Evolutionary conservation across 2,113 vertebrate species (phyloP).

Genomic region (Emydocephalus ijimae): DNA sequence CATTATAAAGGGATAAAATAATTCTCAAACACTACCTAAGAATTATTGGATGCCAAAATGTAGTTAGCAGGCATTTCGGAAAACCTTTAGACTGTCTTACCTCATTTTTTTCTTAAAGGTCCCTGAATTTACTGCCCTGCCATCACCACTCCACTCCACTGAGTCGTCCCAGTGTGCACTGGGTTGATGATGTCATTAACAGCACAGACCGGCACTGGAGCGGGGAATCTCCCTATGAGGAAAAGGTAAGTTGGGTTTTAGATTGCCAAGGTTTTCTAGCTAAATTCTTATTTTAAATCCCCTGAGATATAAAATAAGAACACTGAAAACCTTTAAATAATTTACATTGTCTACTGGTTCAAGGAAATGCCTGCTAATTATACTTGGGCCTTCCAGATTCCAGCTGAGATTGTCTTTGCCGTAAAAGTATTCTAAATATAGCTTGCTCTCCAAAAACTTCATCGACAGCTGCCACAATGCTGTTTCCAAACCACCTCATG

Average conservation of each 20-base stretch:
- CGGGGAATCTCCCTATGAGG: slow-evolving; percentile 80
- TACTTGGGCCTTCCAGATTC: slow-evolving; percentile 67
- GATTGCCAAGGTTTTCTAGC: slow-evolving; percentile 77
- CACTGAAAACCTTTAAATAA: slow-evolving; percentile 72
- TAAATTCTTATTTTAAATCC: slow-evolving; percentile 74
- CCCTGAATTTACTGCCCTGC: slow-evolving; percentile 82
- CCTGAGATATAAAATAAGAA: slow-evolving; percentile 73
- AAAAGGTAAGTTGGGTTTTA: slow-evolving; percentile 82
- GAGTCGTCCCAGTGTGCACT: slow-evolving; percentile 77
- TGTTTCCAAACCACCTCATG: slow-evolving; percentile 19
- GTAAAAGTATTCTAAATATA: neutral
- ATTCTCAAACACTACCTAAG: slow-evolving; percentile 46
- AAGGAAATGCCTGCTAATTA: slow-evolving; percentile 79
- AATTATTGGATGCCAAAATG: slow-evolving; percentile 67
- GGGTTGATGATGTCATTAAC: slow-evolving; percentile 76
- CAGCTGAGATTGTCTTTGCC: slow-evolving; percentile 26
- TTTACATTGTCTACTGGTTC: slow-evolving; percentile 67
- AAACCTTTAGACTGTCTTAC: slow-evolving; percentile 83
- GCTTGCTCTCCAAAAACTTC: slow-evolving; percentile 30
- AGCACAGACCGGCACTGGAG: slow-evolving; percentile 76
- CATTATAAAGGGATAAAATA: neutral
- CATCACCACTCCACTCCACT: slow-evolving; percentile 79
- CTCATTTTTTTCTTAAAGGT: slow-evolving; percentile 77
- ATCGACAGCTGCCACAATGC: slow-evolving; percentile 18
- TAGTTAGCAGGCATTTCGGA: slow-evolving; percentile 79